These are phyloP conservation scores for Orius insidiosus DNA, from an alignment of 1,140 invertebrate genomes.

Conservation along the genomic window DNA sequence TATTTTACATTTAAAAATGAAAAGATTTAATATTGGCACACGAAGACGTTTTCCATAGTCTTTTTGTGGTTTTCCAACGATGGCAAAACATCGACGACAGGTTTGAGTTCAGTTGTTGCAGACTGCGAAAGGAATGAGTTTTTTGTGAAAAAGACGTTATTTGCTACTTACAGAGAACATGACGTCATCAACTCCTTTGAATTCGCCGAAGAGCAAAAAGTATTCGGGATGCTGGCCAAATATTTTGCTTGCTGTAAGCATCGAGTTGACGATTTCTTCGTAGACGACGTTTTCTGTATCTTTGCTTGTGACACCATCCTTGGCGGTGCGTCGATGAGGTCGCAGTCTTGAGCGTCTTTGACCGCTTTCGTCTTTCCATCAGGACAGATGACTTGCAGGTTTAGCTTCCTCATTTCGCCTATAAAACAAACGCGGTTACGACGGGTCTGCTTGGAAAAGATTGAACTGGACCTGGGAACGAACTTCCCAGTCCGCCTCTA, in stretches of 20 bases:
- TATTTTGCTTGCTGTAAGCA: conserved; percentile 26
- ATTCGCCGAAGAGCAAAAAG: conserved; percentile 32
- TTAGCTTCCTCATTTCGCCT: background rate
- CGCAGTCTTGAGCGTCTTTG: conserved; percentile 27
- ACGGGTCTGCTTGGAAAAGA: no score
- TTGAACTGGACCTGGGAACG: no score
- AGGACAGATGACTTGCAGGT: background rate
- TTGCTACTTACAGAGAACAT: conserved; percentile 31
- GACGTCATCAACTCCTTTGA: conserved; percentile 29
- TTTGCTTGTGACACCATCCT: conserved; percentile 31
- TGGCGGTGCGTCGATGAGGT: conserved; percentile 43
- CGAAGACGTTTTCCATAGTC: no score
- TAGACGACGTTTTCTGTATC: conserved; percentile 26
- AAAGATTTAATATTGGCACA: no score
- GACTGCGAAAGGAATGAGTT: background rate
- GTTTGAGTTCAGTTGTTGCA: background rate
- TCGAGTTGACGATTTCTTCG: conserved; percentile 31
- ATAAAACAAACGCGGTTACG: background rate
- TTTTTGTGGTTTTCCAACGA: conserved; percentile 10
- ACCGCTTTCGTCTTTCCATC: background rate
- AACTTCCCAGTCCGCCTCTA: no score
- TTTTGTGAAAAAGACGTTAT: no score
- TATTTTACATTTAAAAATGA: no score
- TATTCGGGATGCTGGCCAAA: conserved; percentile 29
- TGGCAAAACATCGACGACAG: conserved; percentile 4